Evolutionary conservation across 2,797 vertebrate species (phyloP).

Genomic region (Epinephelus awoara): DNA sequence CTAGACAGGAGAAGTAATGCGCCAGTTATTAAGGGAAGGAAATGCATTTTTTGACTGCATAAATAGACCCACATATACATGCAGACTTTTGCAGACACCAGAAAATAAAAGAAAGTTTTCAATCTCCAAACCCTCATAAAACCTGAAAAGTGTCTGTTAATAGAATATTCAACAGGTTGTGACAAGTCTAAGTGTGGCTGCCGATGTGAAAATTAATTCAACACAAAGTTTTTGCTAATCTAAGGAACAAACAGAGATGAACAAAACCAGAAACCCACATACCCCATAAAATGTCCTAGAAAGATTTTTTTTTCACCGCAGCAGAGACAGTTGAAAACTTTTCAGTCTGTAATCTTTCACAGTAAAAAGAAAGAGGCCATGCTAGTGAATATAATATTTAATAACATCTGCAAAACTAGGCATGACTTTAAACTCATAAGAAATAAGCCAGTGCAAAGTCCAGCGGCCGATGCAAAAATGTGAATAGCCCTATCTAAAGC

Average conservation of each 20-base stretch:
- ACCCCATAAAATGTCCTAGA: conserved; percentile 26
- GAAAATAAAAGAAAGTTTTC: conserved; percentile 3
- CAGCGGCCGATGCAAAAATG: too few relatives aligned
- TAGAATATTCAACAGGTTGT: conserved; percentile 20
- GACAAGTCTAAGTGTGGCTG: not conserved
- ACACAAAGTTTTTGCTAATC: conserved; percentile 22
- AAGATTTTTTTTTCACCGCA: not conserved
- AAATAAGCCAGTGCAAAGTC: not conserved
- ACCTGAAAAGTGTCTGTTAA: not conserved
- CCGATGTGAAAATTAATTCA: conserved; percentile 32
- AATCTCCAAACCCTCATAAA: not conserved
- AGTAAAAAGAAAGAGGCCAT: conserved; percentile 2
- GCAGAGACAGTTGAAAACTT: conserved; percentile 4
- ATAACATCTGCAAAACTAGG: not conserved
- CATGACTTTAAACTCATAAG: not conserved
- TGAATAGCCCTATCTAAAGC: too few relatives aligned
- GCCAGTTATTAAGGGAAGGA: conserved; percentile 11
- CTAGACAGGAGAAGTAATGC: conserved; percentile 9
- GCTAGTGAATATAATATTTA: conserved; percentile 17
- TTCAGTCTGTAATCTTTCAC: conserved; percentile 12
- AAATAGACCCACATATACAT: not conserved
- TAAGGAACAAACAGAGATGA: conserved; percentile 1
- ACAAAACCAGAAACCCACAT: not conserved
- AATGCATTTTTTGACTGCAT: not conserved
- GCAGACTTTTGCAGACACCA: not conserved